Evolutionary conservation across 2,888 invertebrate genomes (phyloP), one percentile per base, ranked within the genome.

Genomic region (Ophioninae sp.): DNA sequence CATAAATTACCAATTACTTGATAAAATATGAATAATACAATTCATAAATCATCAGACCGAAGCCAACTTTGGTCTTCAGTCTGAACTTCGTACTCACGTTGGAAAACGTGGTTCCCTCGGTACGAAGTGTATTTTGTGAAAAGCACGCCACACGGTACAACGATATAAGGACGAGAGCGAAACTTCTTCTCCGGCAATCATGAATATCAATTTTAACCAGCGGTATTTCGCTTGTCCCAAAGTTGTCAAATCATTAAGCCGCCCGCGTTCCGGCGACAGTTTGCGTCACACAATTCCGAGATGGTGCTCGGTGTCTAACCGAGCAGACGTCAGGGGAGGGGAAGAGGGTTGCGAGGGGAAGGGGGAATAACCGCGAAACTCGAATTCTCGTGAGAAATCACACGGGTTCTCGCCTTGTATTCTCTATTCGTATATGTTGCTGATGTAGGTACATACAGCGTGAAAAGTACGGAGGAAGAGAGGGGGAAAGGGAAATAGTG

Each of bases 361-460:
- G 59, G 3, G 76, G 79, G 82, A 79, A 84, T 84, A 79, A 84
- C 85, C 83, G 85, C 74, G 77, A 84, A 87, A 86, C 85, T 82
- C 82, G 84, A 81, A 83, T 82, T 86, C 87, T 86, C 87, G 39
- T 78, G 87, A 87, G 87, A 87, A 87, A 87, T 87, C 86, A 87
- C 86, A 83, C 79, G 65, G 73, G 51, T 41, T 73, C 69, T 78
- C 59, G 56, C n/a, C 0, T 51, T 65, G 69, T 75, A 39, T 17
- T 64, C 64, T 51, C 5, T 51, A 51, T 51, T 51, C 17, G 17
- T 51, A 13, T 51, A 51, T 17, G 51, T 51, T 30, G 30, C 30
- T 30, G 17, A 13, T 13, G 6, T 3, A 51, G 13, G 44, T 56
- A 68, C 23, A 9, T 22, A 51, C n/a, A 30, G 20, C 7, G 9